Conservation (phyloP, 2,888 invertebrate genomes). For the Oscheius onirici region DNA sequence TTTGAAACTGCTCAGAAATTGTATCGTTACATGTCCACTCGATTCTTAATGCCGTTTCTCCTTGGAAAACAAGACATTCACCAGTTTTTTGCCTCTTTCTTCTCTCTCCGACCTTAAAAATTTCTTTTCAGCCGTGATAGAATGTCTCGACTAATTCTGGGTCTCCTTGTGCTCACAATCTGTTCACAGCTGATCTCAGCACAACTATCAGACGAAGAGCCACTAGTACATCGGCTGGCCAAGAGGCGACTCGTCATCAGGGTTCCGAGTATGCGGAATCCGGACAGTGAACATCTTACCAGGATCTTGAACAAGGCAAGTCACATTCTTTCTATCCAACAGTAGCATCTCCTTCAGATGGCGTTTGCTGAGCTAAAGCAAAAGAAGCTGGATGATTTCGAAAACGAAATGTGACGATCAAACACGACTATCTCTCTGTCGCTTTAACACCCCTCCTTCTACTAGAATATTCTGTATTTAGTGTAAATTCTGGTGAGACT, state of each 20-base stretch:
- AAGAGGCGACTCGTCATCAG: slow-evolving; percentile 29
- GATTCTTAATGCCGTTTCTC: background rate
- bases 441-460: slow-evolving; percentile 7
- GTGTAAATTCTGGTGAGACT: slow-evolving; percentile 4
- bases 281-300: slow-evolving; percentile 32
- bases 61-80: background rate
- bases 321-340: background rate
- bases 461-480: background rate
- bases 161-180: slow-evolving; percentile 19
- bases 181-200: slow-evolving; percentile 4
- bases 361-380: slow-evolving; percentile 34
- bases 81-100: background rate
- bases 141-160: slow-evolving; percentile 25
- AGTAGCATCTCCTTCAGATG: background rate
- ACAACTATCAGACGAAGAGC: background rate
- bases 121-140: slow-evolving; percentile 1
- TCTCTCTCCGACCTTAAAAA: background rate
- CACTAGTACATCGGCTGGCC: slow-evolving; percentile 3
- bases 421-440: too few relatives aligned
- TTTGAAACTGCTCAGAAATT: too few relatives aligned
- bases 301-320: slow-evolving; percentile 27
- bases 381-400: slow-evolving; percentile 26
- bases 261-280: slow-evolving; percentile 33
- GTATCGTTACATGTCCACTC: too few relatives aligned
- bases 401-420: background rate